Evolutionary conservation across 2,888 invertebrate species (phyloP).

Genomic region (Hypena proboscidalis): DNA sequence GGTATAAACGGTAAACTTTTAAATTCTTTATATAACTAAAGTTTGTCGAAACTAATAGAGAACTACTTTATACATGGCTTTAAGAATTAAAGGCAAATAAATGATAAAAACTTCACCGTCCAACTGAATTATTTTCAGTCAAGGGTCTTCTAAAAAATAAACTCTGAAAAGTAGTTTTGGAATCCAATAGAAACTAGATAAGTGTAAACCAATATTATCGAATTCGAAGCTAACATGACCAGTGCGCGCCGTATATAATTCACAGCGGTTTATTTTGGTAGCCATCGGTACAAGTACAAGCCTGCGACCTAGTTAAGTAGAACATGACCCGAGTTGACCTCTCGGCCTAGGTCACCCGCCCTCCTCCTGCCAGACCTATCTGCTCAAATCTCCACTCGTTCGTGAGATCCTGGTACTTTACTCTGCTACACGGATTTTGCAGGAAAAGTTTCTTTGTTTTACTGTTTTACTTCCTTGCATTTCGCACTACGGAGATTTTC

Average conservation of each 20-base stretch:
- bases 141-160: too few relatives aligned
- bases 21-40: too few relatives aligned
- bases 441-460: conserved; percentile 1
- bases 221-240: conserved; percentile 7
- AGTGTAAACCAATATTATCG: conserved; percentile 12
- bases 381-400: conserved; percentile 43
- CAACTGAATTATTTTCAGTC: too few relatives aligned
- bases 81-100: too few relatives aligned
- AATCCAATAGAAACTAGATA: not conserved
- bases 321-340: conserved; percentile 72
- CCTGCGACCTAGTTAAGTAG: conserved; percentile 75
- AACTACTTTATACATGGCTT: too few relatives aligned
- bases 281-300: conserved; percentile 59
- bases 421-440: conserved; percentile 15
- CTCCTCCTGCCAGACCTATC: conserved; percentile 46
- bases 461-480: not conserved
- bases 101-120: too few relatives aligned
- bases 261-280: conserved; percentile 70
- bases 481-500: not conserved
- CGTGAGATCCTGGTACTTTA: conserved; percentile 45
- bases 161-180: too few relatives aligned
- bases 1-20: too few relatives aligned
- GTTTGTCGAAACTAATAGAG: too few relatives aligned
- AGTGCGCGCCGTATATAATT: conserved; percentile 37
- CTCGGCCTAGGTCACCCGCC: conserved; percentile 67